These are phyloP conservation scores for Andrena praecox DNA, from an alignment of 2,888 invertebrate species.

Conservation along the genomic window DNA sequence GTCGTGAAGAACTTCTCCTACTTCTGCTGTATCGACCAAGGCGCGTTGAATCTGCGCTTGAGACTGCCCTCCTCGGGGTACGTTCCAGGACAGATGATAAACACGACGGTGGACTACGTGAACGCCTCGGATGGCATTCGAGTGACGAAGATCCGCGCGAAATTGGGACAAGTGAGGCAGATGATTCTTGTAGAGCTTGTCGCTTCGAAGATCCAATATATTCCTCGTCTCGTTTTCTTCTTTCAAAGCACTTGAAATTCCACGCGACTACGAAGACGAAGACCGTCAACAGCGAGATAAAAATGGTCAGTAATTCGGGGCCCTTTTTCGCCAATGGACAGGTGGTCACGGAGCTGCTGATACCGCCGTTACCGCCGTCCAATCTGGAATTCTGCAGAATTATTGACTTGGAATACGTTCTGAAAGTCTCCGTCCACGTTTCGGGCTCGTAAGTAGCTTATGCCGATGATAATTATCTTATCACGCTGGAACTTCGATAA, in stretches of 20 bases:
- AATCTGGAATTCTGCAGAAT: constrained; percentile 50
- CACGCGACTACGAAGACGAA: constrained; percentile 83
- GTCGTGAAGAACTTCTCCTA: constrained; percentile 81
- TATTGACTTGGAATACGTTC: constrained; percentile 56
- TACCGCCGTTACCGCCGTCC: constrained; percentile 65
- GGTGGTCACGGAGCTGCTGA: neutral
- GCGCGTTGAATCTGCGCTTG: constrained; percentile 87
- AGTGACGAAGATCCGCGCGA: constrained; percentile 56
- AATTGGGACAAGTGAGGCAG: constrained; percentile 60
- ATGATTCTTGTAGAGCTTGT: neutral
- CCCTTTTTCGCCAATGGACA: neutral
- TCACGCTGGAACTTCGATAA: neutral
- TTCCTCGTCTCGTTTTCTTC: neutral
- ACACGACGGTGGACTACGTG: constrained; percentile 88
- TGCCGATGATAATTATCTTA: neutral
- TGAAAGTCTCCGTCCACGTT: constrained; percentile 48
- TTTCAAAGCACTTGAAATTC: constrained; percentile 86
- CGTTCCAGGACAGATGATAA: constrained; percentile 90
- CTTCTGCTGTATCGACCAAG: constrained; percentile 90
- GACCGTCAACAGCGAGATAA: neutral
- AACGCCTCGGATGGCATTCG: constrained; percentile 88
- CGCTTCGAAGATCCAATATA: neutral
- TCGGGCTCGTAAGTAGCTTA: constrained; percentile 48
- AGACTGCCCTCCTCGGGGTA: constrained; percentile 52
- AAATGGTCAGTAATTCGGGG: neutral